A percentile compares a stretch with the other conserved stretches of the same genome.
phyloP scores from a whole-genome alignment of 2,888 invertebrate species.

The Xestia rhomboidea region DNA sequence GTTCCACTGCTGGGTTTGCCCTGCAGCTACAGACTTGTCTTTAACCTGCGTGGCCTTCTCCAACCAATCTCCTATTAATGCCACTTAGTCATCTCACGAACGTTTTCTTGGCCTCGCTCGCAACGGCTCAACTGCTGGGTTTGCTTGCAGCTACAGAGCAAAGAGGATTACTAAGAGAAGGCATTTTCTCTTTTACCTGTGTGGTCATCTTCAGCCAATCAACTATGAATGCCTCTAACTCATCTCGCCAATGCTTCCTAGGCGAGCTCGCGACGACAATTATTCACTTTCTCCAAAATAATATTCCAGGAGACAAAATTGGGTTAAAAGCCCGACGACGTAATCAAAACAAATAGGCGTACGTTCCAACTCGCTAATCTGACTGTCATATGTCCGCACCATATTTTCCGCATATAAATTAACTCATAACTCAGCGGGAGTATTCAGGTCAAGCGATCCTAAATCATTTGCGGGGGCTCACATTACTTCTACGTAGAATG shows the following conservation, averaged over 20 bases:
- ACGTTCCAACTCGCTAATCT: constrained; percentile 59
- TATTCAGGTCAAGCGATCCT: constrained; percentile 80
- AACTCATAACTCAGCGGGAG: constrained; percentile 79
- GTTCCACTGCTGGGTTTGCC: background rate
- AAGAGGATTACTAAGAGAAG: background rate
- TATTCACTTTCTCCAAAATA: constrained; percentile 6
- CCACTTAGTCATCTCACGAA: background rate
- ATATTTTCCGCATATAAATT: constrained; percentile 80
- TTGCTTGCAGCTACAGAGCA: background rate
- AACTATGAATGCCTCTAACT: too few relatives aligned
- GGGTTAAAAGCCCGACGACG: constrained; percentile 43
- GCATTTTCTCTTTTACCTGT: too few relatives aligned
- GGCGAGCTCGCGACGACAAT: background rate
- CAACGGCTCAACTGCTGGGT: background rate
- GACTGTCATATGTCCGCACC: constrained; percentile 69
- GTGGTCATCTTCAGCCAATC: too few relatives aligned
- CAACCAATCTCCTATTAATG: too few relatives aligned
- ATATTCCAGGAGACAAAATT: constrained; percentile 30
- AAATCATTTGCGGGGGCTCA: constrained; percentile 73
- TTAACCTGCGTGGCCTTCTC: too few relatives aligned
- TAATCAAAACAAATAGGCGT: constrained; percentile 63
- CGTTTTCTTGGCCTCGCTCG: background rate
- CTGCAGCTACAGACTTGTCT: too few relatives aligned
- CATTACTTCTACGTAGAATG: constrained; percentile 66
- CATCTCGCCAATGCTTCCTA: too few relatives aligned